Evolutionary conservation across 1,140 invertebrate genomes (phyloP), one percentile per base, ranked within the genome.

Genomic region (Scaptomyza pallida): DNA sequence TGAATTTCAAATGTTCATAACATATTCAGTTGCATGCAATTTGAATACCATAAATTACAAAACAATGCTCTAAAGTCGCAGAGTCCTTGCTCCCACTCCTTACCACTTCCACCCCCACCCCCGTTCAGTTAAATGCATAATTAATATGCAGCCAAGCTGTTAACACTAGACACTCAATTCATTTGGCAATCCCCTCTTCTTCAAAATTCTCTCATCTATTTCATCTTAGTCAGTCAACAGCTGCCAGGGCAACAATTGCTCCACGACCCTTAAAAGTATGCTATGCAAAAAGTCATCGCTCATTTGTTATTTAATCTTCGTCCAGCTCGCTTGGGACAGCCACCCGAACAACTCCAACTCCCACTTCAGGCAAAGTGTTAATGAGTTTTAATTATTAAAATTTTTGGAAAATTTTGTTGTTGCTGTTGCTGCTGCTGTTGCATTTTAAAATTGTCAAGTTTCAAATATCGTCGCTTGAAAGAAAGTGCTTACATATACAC

Each of bases 321-420:
- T 68, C 82, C 82, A 72, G 81, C 68, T 54, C 75, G 57, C 17
- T 21, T 47, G 47, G 64, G 52, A 57, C 44, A 45, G 16, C 21
- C 21, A 47, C 6, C n/a, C 17, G n/a, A 2, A n/a, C 23, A n/a
- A 37, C 30, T 41, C 21, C 35, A 44, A 0, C n/a, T 21, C 43
- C 30, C 40, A 35, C 17, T 26, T 26, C 21, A n/a, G 69, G 44
- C 73, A 74, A 80, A 81, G 81, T 86, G 81, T 88, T 85, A 85
- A 85, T 85, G 81, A 85, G 81, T 75, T 85, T 85, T 85, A 85
- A 85, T 85, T 81, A 85, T 85, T 85, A 72, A 85, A 86, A 81
- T 86, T 62, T n/a, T 64, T 30, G 26, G 45, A 50, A 65, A 65
- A 59, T 19, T 60, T 63, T 70, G 59, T 52, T 60, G 33, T 4